These are phyloP conservation scores for Malurus alboscapulatus DNA, from an alignment of 2,113 vertebrate genomes.

Conservation along the genomic window DNA sequence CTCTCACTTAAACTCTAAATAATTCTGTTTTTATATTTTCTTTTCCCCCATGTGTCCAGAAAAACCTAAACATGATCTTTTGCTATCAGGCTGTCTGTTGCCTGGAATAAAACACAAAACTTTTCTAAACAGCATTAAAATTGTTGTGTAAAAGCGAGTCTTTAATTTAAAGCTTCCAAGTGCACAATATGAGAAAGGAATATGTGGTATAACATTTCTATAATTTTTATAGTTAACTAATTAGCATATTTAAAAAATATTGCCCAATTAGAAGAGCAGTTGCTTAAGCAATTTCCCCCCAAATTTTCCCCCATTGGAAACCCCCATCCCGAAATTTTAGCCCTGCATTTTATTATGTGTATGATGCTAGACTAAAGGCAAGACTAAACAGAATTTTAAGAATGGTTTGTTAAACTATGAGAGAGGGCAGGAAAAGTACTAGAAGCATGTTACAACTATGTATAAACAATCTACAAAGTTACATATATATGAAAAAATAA, in stretches of 20 bases:
- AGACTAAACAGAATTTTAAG: neutral
- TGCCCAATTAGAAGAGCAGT: neutral
- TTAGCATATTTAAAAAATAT: neutral
- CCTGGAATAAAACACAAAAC: neutral
- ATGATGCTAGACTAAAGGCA: neutral
- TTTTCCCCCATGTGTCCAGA: fast-evolving
- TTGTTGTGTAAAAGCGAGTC: too few relatives aligned
- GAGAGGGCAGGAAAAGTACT: neutral
- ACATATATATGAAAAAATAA: neutral
- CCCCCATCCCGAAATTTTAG: fast-evolving
- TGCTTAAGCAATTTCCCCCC: neutral
- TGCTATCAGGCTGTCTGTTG: neutral
- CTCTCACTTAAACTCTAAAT: neutral
- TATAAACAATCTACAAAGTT: too few relatives aligned
- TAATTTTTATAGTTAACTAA: neutral
- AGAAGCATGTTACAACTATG: fast-evolving
- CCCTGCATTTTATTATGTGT: neutral
- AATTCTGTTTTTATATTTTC: fast-evolving
- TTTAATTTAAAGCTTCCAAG: neutral
- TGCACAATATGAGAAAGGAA: fast-evolving
- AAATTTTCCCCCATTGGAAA: fast-evolving
- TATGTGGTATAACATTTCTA: neutral
- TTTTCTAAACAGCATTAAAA: neutral
- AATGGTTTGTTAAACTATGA: neutral
- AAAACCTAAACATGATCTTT: neutral